phyloP scores from a whole-genome alignment of 2,113 vertebrate genomes.

The Solea senegalensis region DNA sequence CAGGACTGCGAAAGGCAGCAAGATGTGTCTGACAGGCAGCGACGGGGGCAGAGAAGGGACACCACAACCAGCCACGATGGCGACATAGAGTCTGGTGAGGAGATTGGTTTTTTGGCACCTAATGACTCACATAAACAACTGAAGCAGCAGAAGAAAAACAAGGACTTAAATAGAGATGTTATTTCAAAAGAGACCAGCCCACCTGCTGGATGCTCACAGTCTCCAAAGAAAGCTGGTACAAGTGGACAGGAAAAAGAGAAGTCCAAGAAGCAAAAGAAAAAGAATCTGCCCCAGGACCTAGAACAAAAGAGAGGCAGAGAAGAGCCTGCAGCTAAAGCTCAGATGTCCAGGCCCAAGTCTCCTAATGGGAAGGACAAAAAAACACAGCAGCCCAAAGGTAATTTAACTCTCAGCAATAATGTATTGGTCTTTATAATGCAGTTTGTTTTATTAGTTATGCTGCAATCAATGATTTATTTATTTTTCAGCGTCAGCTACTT shows the following conservation, averaged over 20 bases:
- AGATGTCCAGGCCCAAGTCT: conserved; percentile 27
- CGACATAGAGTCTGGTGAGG: conserved; percentile 79
- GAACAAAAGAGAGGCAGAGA: conserved; percentile 30
- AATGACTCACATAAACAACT: conserved; percentile 51
- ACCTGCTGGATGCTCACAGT: conserved; percentile 6
- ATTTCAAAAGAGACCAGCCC: conserved; percentile 1
- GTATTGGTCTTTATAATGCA: too few relatives aligned
- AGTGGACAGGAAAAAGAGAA: conserved; percentile 59
- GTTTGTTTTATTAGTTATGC: too few relatives aligned
- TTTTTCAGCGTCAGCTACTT: conserved; percentile 59
- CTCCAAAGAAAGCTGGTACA: conserved; percentile 18
- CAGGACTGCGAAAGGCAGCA: conserved; percentile 49
- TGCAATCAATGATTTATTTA: conserved; percentile 14
- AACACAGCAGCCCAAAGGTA: conserved; percentile 14
- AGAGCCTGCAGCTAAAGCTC: conserved; percentile 16
- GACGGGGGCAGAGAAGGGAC: conserved; percentile 66
- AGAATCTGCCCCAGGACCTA: conserved; percentile 38
- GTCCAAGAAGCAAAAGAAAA: conserved; percentile 65
- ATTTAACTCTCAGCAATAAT: too few relatives aligned
- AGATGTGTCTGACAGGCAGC: conserved; percentile 48
- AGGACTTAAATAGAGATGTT: conserved; percentile 29
- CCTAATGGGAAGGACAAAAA: conserved; percentile 48
- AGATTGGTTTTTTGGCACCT: conserved; percentile 38
- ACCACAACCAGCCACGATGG: conserved; percentile 71
- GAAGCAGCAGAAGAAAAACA: conserved; percentile 64